Percentiles rank a stretch among this genome's conserved stretches.
Evolutionary conservation across 2,113 vertebrate species (phyloP).

Genomic region (Lepisosteus oculatus): DNA sequence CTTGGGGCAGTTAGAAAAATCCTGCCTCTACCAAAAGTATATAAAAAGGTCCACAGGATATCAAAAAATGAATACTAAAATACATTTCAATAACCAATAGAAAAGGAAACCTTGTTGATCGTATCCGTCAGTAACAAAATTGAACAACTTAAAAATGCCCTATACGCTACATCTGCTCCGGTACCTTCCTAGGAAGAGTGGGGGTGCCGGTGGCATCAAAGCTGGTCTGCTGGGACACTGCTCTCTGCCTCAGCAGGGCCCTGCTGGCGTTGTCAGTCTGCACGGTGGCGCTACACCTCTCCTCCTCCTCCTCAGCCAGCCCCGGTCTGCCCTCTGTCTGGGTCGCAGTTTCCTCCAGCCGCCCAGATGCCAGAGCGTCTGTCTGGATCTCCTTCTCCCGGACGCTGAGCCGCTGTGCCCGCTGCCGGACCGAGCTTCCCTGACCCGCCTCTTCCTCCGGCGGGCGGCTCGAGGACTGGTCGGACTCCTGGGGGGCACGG

Average conservation of each 20-base stretch:
- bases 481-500: conserved; percentile 36
- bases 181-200: conserved; percentile 50
- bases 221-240: conserved; percentile 43
- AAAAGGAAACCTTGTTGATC: too few species aligned
- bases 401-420: not conserved
- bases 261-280: conserved; percentile 12
- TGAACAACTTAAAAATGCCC: too few species aligned
- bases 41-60: not conserved
- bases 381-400: conserved; percentile 7
- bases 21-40: not conserved
- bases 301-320: conserved; percentile 29
- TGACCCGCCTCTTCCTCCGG: conserved; percentile 19
- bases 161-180: not conserved
- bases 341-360: conserved; percentile 43
- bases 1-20: too few species aligned
- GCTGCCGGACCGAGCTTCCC: not conserved
- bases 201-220: conserved; percentile 33
- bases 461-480: conserved; percentile 10
- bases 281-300: not conserved
- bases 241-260: conserved; percentile 30
- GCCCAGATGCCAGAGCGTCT: conserved; percentile 63
- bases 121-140: too few species aligned
- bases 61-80: not conserved
- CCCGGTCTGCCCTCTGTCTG: conserved; percentile 43
- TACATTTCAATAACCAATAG: not conserved